Evolutionary conservation across 2,888 invertebrate genomes (phyloP), one percentile per base, ranked within the genome.

Genomic region (Aspidiotus destructor): DNA sequence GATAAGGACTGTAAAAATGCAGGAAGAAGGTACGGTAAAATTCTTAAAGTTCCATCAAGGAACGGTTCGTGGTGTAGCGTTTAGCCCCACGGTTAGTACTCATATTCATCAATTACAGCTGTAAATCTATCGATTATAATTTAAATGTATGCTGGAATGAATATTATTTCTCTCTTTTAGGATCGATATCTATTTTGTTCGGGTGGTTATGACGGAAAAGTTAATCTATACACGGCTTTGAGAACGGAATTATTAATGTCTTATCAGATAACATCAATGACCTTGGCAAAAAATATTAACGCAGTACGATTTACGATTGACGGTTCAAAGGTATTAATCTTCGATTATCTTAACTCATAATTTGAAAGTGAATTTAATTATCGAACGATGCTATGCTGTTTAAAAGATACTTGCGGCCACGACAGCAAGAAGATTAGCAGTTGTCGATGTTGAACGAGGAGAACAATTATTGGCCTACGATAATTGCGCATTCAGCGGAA

Each of bases 101-200:
- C 15, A 5, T 53, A 40, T 61, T 60, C 42, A 67, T 68, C n/a
- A 28, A 28, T 28, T 3, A 28, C 15, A 57, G 28, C 28, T 16
- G 15, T 16, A 17, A 17, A 3, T 57, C 11, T 57, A 57, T n/a
- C 11, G 10, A 53, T 0, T 44, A n/a, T 11, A 9, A 58, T 63
- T 40, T 1, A 13, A 15, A 0, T 58, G 7, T 9, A 10, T 5
- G 5, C 5, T 28, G 28, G 1, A 28, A 28, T 28, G 28, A 28
- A 28, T 28, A 28, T 62, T 8, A 48, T 11, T 17, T 58, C 57
- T 69, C 69, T 68, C 69, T 65, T 73, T 58, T 72, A 79, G 79
- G 79, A 80, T 71, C 76, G 79, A 67, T 79, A 79, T 72, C 73
- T 80, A 63, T 80, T 80, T 72, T 79, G 79, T 73, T 80, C 80